phyloP scores from a whole-genome alignment of 2,113 vertebrate genomes.

The Martes martes region DNA sequence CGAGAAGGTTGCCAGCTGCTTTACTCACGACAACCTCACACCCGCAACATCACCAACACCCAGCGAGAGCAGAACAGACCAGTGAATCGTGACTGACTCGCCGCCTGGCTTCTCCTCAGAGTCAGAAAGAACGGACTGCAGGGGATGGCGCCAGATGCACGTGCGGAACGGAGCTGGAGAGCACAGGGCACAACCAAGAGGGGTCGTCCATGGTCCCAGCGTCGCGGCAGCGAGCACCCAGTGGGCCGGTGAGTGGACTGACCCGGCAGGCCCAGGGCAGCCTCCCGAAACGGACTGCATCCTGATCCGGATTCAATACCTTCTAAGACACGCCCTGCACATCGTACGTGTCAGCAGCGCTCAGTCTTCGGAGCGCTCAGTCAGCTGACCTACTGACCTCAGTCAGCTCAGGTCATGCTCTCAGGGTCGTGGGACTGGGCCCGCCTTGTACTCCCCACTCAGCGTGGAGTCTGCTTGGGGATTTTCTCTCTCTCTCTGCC shows the following conservation, averaged over 20 bases:
- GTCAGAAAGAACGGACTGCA: rapidly evolving
- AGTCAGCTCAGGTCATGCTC: not conserved
- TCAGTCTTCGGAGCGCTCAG: rapidly evolving
- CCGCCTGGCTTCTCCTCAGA: rapidly evolving
- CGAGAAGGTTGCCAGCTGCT: not conserved
- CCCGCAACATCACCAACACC: rapidly evolving
- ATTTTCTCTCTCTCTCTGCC: not conserved
- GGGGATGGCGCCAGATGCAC: rapidly evolving
- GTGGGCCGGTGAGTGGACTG: not conserved
- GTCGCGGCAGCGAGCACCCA: rapidly evolving
- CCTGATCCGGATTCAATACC: too few species aligned
- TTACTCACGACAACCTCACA: not conserved
- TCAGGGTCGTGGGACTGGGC: not conserved
- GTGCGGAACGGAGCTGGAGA: rapidly evolving
- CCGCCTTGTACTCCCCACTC: not conserved
- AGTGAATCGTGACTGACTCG: rapidly evolving
- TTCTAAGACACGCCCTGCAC: rapidly evolving
- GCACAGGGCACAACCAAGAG: rapidly evolving
- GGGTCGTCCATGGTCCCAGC: not conserved
- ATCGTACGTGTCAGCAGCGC: rapidly evolving
- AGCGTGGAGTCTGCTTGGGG: not conserved
- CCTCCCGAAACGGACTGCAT: rapidly evolving
- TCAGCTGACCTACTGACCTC: not conserved
- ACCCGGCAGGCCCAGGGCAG: not conserved
- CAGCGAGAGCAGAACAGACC: rapidly evolving